phyloP scores from a whole-genome alignment of 2,888 invertebrate genomes.

The Agonopterix arenella region DNA sequence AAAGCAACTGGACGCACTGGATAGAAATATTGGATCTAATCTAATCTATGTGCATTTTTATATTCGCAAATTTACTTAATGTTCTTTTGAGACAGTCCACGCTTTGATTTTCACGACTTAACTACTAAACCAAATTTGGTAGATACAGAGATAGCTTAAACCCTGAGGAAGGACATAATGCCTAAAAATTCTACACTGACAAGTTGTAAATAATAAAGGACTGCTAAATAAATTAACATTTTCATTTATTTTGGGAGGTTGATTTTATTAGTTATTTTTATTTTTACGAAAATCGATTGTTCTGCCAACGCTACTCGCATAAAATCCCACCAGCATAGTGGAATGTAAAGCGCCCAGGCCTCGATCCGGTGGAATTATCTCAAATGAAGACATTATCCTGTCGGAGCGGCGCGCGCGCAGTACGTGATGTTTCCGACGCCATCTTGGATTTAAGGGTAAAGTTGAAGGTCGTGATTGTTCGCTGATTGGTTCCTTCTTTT shows the following conservation, averaged over 20 bases:
- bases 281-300: neutral
- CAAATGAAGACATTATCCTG: conserved; percentile 70
- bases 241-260: neutral
- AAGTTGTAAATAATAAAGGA: too few species aligned
- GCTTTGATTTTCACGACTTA: too few species aligned
- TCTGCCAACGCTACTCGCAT: conserved; percentile 25
- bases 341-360: conserved; percentile 41
- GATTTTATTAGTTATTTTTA: neutral
- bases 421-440: conserved; percentile 20
- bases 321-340: conserved; percentile 47
- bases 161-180: too few species aligned
- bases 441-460: conserved; percentile 31
- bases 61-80: too few species aligned
- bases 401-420: conserved; percentile 42
- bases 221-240: too few species aligned
- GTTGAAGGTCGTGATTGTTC: conserved; percentile 32
- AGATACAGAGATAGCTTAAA: too few species aligned
- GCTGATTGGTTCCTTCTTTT: conserved; percentile 14
- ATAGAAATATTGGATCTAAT: too few species aligned
- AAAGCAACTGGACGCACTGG: too few species aligned
- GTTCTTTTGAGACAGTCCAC: too few species aligned
- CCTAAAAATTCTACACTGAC: too few species aligned
- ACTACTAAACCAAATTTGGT: too few species aligned
- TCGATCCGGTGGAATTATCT: conserved; percentile 52
- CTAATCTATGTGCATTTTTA: too few species aligned